Evolutionary conservation across 53 echinoderm and acorn worm species (phyloP), one percentile per base, ranked within the genome.

Genomic region (Zoroaster sp.): DNA sequence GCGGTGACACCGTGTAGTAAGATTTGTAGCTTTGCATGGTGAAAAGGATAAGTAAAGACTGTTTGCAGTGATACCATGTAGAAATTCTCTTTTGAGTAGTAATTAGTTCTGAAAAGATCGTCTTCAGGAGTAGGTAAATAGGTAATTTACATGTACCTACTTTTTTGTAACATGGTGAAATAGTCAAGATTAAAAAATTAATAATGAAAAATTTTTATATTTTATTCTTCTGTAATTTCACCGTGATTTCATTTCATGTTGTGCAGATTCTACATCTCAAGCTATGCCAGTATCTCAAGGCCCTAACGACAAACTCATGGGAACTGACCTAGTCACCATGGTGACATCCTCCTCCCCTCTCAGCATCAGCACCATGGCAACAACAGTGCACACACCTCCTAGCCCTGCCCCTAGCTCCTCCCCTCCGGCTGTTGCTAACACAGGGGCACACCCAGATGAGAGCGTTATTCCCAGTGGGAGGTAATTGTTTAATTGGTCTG

Each of bases 351-450:
- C 90, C 42, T 86, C 86, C 49, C 91, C 91, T 15, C 78, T 77
- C 34, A 91, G 87, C 72, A 91, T 91, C 69, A 91, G 87, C 33
- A 91, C 91, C 51, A 87, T 91, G 87, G 87, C 91, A 5, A 89
- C 93, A 15, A 87, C 95, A 15, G 89, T 97, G 72, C 97, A 91
- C 69, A 98, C 95, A 21, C 94, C 94, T 75, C 98, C 98, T 3
- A 98, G 95, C 87, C 98, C 98, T 18, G 91, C 94, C 6, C 94
- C 91, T 31, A 96, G 94, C 75, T 87, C 98, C 34, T 96, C 98
- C 54, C 98, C 98, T 35, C 79, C 90, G 71, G 87, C 93, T 9
- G 44, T 87, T 9, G 90, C 80, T 10, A 69, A 88, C 40, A 94
- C 88, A 5, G 89, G 92, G 31, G 70, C 92, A 67, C 92, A 96